Conservation (phyloP, 30 jellyfish, hydroid and myxozoan species). For the Aurelia sp. region DNA sequence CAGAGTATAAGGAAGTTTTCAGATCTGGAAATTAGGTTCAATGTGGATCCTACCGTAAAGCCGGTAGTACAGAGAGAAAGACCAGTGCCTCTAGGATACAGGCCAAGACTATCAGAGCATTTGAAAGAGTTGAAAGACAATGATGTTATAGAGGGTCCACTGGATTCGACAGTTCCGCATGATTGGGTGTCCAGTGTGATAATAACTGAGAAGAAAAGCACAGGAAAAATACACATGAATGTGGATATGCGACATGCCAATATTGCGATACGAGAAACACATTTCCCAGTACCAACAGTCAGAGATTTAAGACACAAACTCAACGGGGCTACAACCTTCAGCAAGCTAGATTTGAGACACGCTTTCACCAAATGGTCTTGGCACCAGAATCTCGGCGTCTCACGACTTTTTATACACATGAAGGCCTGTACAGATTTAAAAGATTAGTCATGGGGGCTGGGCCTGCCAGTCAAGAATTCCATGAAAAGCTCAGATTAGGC, state of each 20-base stretch:
- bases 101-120: too few relatives aligned
- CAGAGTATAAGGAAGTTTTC: too few relatives aligned
- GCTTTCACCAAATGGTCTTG: conserved; percentile 37
- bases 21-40: too few relatives aligned
- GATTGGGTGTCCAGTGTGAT: conserved; percentile 11
- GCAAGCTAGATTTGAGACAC: conserved; percentile 4
- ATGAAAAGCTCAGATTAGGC: too few relatives aligned
- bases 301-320: conserved; percentile 34
- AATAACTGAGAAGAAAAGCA: conserved; percentile 12
- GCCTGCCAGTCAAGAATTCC: too few relatives aligned
- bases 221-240: conserved; percentile 40
- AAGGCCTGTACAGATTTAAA: too few relatives aligned
- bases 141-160: conserved; percentile 11
- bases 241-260: conserved; percentile 46
- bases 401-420: too few relatives aligned
- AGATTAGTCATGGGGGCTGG: too few relatives aligned
- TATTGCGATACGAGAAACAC: conserved; percentile 30
- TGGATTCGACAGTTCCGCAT: conserved; percentile 12
- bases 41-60: too few relatives aligned
- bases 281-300: conserved; percentile 39
- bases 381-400: conserved; percentile 21
- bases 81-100: too few relatives aligned
- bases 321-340: conserved; percentile 27
- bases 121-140: neutral
- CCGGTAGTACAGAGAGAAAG: too few relatives aligned